Evolutionary conservation across 2,888 invertebrate species (phyloP), one percentile per base, ranked within the genome.

Genomic region (Pelosia muscerda): DNA sequence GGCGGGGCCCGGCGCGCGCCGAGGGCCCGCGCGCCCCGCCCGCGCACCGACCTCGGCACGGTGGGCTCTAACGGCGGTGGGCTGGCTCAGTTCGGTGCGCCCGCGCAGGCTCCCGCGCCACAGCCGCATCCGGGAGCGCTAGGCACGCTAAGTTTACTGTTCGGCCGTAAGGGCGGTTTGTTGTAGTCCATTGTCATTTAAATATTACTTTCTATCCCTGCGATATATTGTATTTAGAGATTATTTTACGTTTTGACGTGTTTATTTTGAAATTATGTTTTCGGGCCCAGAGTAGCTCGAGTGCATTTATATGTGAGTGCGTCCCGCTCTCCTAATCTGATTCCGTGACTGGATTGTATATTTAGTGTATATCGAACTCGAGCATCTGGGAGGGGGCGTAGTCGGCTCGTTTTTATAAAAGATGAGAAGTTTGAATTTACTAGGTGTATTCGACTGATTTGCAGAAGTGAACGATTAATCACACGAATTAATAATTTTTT

Each of bases 101-200:
- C 92, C 97, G 28, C 96, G 97, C 75, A 97, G 97, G 91, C 92
- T 97, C 68, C 73, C 2, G 55, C 72, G 67, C 86, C 86, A 60
- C 75, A 90, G 82, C 79, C 89, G 71, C 75, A 90, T 82, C 79
- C 89, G 71, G 85, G 91, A 89, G 82, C 96, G 63, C 95, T 98
- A 49, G 98, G 98, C 68, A 97, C 97, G 58, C 96, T 98, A 70
- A 97, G 97, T 91, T 93, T 98, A 82, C 94, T 98, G 63, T 98
- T 98, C 90, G 98, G 98, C 53, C 95, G 98, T 73, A 98, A 98
- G 86, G 98, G 98, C 63, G 98, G 98, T 65, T 95, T 98, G 81
- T 96, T 98, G 73, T 94, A 88, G 83, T 63, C 69, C 70, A 68
- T 61, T 58, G 5, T 66, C 58, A 60, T 65, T 64, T 85, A n/a